These are phyloP conservation scores for Oligia fasciuncula DNA, from an alignment of 2,888 invertebrate species.

Conservation along the genomic window DNA sequence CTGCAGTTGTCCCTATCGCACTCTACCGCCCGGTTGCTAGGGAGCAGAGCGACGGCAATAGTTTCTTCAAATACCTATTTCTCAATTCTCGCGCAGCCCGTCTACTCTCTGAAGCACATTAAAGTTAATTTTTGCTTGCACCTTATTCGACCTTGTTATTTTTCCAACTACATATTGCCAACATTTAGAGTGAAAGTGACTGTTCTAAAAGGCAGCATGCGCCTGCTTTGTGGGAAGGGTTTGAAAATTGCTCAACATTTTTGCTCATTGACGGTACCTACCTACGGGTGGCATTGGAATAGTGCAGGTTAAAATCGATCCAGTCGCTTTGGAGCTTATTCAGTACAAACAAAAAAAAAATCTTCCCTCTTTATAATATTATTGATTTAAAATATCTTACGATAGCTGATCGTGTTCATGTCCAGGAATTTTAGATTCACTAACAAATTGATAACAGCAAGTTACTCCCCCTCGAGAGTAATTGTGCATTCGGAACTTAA, in stretches of 20 bases:
- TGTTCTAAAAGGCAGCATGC: not conserved
- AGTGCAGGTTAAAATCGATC: not conserved
- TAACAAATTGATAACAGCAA: constrained; percentile 77
- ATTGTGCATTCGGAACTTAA: constrained; percentile 70
- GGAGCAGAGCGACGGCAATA: no score
- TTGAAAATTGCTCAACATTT: not conserved
- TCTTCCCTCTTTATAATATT: no score
- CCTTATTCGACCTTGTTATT: not conserved
- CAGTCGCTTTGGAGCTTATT: no score
- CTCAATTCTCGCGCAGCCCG: no score
- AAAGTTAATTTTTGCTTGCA: not conserved
- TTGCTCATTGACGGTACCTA: not conserved
- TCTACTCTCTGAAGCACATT: not conserved
- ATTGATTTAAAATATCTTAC: constrained; percentile 62
- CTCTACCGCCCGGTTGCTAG: no score
- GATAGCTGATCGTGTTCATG: constrained; percentile 68
- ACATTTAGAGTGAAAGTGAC: not conserved
- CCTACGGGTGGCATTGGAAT: not conserved
- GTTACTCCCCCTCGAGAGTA: constrained; percentile 57
- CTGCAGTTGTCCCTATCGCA: no score
- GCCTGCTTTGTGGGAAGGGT: not conserved
- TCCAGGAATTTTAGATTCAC: constrained; percentile 61
- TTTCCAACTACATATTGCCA: not conserved
- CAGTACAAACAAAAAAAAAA: no score
- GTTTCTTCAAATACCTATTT: no score